phyloP scores from a whole-genome alignment of 2,113 vertebrate species.

The Connochaetes taurinus region DNA sequence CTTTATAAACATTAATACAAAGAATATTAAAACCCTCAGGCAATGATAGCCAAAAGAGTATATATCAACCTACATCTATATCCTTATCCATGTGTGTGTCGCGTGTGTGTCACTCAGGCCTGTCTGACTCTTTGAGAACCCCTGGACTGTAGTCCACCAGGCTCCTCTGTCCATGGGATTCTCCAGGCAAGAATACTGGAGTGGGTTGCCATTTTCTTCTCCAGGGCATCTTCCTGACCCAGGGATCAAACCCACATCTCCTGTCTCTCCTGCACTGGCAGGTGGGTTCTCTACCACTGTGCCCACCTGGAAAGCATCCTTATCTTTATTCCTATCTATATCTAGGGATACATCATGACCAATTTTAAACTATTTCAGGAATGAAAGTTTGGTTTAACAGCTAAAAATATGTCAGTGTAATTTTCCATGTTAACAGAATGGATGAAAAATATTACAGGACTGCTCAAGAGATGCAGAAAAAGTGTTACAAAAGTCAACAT shows the following conservation, averaged over 20 bases:
- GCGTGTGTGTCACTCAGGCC: background rate
- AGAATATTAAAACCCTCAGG: background rate
- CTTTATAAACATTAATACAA: background rate
- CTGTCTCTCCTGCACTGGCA: background rate
- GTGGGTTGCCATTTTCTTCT: background rate
- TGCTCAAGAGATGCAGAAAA: background rate
- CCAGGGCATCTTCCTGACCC: background rate
- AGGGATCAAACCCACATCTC: background rate
- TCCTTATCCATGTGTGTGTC: background rate
- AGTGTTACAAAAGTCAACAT: background rate
- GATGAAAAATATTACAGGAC: background rate
- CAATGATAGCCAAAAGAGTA: background rate
- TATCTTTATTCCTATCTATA: background rate
- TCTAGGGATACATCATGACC: background rate
- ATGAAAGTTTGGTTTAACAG: background rate
- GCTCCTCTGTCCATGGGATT: background rate
- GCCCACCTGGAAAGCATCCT: background rate
- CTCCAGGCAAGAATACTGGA: background rate
- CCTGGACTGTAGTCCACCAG: background rate
- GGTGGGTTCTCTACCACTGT: background rate
- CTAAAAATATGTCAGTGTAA: background rate
- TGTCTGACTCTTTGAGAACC: background rate
- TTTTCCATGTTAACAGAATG: background rate
- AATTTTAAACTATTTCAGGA: background rate
- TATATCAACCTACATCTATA: background rate